phyloP scores from a whole-genome alignment of 2,113 vertebrate genomes.

The Albula goreensis region DNA sequence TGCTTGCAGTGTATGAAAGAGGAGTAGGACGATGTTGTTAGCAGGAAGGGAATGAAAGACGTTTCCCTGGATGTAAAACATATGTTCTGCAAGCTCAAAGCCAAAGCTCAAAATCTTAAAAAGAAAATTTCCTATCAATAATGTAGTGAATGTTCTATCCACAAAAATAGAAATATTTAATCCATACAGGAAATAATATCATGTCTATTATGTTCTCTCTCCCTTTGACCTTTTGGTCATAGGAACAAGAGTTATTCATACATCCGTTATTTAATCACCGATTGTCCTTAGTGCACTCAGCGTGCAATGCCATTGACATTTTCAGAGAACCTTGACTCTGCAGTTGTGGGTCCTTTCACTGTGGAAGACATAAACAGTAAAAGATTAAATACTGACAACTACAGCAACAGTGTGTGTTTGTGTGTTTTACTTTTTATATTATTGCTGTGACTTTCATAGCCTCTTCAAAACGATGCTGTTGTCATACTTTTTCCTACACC shows the following conservation, averaged over 20 bases:
- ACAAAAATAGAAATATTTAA: too few species aligned
- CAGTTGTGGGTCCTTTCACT: slow-evolving; percentile 8
- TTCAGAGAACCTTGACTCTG: neutral
- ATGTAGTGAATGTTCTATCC: neutral
- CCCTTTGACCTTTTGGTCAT: neutral
- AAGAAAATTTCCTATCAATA: neutral
- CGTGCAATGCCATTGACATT: slow-evolving; percentile 11
- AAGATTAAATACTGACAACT: neutral
- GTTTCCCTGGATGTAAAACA: neutral
- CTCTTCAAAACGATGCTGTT: neutral
- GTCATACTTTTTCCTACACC: neutral
- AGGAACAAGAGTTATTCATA: neutral
- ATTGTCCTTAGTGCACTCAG: neutral
- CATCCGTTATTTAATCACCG: neutral
- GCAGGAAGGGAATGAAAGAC: neutral
- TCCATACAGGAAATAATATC: neutral
- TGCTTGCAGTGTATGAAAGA: neutral
- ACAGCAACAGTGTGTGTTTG: neutral
- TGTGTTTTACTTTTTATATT: neutral
- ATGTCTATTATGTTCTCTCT: neutral
- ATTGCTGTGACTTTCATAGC: too few species aligned
- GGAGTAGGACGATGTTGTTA: neutral
- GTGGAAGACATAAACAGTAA: neutral
- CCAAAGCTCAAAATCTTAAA: neutral
- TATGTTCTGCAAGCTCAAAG: neutral